Base-by-base conservation (phyloP, 2,888 invertebrate species). In the Cheilosia vernalis region DNA sequence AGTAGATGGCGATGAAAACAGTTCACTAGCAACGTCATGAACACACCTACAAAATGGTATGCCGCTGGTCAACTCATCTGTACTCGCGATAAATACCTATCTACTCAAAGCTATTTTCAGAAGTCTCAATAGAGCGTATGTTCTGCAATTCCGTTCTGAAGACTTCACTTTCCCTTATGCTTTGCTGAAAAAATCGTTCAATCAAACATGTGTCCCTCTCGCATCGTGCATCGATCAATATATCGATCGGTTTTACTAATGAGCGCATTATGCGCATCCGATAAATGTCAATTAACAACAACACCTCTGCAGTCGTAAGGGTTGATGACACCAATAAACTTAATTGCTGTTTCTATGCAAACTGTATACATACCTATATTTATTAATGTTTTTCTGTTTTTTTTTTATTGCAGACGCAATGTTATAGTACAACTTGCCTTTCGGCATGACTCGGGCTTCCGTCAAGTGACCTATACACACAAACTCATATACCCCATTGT, bases 261-360 rank as follows among this genome's bases (percentile, higher is more conserved):
- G 51, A 42, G n/a, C 42, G 6, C 24, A n/a, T 10, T 7, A 24
- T 13, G 42, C 40, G 33, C 51, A n/a, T 4, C 27, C 19, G 70
- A 61, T 78, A 60, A 70, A 40, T 21, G 24, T 30, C 72, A 49
- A 78, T 83, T 78, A 67, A 67, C 40, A 53, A 27, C 44, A 79
- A 72, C 79, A 83, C 83, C 72, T 72, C 33, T 44, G 13, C 42
- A 56, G 30, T 51, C 9, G 37, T 33, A n/a, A 27, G 58, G 64
- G 77, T 72, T 78, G 66, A 66, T 83, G 66, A 58, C 72, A 66
- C 78, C 33, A 64, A 61, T 13, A 82, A 60, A 37, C 44, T 77
- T 58, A 40, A 37, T 6, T n/a, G 37, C 40, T 33, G 21, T 53
- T 60, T 47, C 40, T 49, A 40, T 66, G 33, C 13, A 37, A 10